phyloP scores from a whole-genome alignment of 2,888 invertebrate species.

The Agrotis puta region DNA sequence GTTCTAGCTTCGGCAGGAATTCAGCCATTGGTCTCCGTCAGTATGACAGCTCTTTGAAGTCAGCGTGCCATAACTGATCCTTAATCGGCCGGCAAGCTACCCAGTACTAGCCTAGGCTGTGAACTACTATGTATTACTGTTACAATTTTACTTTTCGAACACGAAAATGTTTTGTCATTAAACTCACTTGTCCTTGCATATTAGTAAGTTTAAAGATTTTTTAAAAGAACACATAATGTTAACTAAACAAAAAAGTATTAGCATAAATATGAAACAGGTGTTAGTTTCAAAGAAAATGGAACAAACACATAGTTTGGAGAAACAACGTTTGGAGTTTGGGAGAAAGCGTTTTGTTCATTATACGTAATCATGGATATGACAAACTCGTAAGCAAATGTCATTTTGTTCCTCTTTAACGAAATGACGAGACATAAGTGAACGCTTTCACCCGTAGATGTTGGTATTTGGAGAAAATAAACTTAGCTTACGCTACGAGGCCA shows the following conservation, averaged over 20 bases:
- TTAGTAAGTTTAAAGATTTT: constrained; percentile 30
- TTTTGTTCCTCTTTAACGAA: constrained; percentile 47
- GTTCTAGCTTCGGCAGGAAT: too few species aligned
- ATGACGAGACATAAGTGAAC: constrained; percentile 47
- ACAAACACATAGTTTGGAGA: constrained; percentile 41
- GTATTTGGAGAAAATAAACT: constrained; percentile 37
- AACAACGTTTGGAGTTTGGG: constrained; percentile 45
- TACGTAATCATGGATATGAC: constrained; percentile 60
- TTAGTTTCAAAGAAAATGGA: constrained; percentile 31
- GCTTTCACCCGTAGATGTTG: constrained; percentile 56
- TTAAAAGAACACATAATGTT: constrained; percentile 27
- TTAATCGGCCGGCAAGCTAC: too few species aligned
- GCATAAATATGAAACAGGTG: constrained; percentile 38
- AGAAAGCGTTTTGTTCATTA: constrained; percentile 54
- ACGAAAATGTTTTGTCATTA: constrained; percentile 48
- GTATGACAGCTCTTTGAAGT: too few species aligned
- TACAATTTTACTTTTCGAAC: constrained; percentile 46
- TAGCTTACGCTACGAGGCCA: constrained; percentile 25
- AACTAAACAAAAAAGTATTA: constrained; percentile 42
- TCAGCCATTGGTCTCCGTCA: too few species aligned
- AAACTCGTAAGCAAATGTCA: constrained; percentile 64
- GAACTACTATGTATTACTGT: constrained; percentile 9
- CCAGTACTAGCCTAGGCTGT: not conserved
- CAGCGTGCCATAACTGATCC: too few species aligned
- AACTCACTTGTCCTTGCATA: constrained; percentile 48